phyloP scores from a whole-genome alignment of 2,113 vertebrate species.

The Phalacrocorax brasilianus region DNA sequence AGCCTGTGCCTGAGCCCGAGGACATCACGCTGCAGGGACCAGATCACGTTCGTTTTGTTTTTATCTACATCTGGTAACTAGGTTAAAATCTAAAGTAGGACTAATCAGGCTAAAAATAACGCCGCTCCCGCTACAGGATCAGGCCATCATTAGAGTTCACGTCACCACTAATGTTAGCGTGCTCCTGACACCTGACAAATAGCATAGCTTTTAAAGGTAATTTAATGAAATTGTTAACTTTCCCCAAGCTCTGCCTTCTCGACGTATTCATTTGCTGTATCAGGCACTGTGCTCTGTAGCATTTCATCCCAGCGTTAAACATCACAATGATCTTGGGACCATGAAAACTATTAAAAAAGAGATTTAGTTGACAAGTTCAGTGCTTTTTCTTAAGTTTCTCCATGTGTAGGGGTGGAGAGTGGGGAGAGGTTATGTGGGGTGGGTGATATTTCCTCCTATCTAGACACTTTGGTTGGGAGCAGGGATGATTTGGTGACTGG shows the following conservation, averaged over 20 bases:
- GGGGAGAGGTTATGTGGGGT: neutral
- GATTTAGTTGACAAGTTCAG: neutral
- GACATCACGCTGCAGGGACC: neutral
- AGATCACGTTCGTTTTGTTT: neutral
- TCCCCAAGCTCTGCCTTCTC: neutral
- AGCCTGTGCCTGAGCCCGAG: neutral
- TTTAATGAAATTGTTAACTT: neutral
- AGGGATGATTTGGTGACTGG: too few relatives aligned
- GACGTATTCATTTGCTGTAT: neutral
- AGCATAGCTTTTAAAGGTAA: neutral
- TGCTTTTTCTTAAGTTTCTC: neutral
- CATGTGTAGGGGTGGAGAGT: fast-evolving
- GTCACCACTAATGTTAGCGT: neutral
- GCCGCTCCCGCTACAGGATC: neutral
- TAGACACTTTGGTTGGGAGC: neutral
- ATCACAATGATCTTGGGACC: neutral
- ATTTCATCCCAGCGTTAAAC: neutral
- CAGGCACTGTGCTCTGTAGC: neutral
- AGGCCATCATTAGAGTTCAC: neutral
- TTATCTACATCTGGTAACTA: neutral
- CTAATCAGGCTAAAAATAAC: slow-evolving; percentile 30
- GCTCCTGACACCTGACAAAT: neutral
- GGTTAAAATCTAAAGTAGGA: slow-evolving; percentile 4
- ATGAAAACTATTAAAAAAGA: neutral
- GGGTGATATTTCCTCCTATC: neutral